Conservation (phyloP, 2,888 invertebrate species). For the Brenthis hecate region DNA sequence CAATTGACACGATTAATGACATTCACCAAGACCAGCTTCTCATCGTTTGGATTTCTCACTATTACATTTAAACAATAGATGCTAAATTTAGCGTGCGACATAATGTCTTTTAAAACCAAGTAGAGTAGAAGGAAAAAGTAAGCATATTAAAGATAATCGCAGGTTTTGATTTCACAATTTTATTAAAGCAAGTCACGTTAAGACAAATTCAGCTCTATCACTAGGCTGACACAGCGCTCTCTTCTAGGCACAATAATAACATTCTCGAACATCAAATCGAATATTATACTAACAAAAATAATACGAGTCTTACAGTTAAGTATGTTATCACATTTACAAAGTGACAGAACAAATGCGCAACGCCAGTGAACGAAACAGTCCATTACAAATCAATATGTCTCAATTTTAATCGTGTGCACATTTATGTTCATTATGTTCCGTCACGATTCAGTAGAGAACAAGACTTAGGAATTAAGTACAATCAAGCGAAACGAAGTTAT, state of each 20-base stretch:
- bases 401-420: slow-evolving; percentile 39
- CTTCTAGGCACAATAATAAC: too few species aligned
- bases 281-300: too few species aligned
- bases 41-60: slow-evolving; percentile 43
- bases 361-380: slow-evolving; percentile 28
- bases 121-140: background rate
- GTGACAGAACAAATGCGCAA: slow-evolving; percentile 26
- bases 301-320: slow-evolving; percentile 20
- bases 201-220: too few species aligned
- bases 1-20: slow-evolving; percentile 72
- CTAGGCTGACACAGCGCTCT: too few species aligned
- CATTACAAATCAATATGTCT: slow-evolving; percentile 42
- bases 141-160: background rate
- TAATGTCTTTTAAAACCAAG: too few species aligned
- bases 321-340: background rate
- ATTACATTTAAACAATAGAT: slow-evolving; percentile 24
- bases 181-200: too few species aligned
- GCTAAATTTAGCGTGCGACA: background rate
- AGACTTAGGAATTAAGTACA: slow-evolving; percentile 35
- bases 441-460: slow-evolving; percentile 39
- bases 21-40: slow-evolving; percentile 53
- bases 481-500: slow-evolving; percentile 39
- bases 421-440: slow-evolving; percentile 39
- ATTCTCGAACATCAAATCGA: too few species aligned
- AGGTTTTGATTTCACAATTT: background rate